These are phyloP conservation scores for Spinus olivaceus DNA, from an alignment of 2,797 vertebrate genomes.

Conservation along the genomic window DNA sequence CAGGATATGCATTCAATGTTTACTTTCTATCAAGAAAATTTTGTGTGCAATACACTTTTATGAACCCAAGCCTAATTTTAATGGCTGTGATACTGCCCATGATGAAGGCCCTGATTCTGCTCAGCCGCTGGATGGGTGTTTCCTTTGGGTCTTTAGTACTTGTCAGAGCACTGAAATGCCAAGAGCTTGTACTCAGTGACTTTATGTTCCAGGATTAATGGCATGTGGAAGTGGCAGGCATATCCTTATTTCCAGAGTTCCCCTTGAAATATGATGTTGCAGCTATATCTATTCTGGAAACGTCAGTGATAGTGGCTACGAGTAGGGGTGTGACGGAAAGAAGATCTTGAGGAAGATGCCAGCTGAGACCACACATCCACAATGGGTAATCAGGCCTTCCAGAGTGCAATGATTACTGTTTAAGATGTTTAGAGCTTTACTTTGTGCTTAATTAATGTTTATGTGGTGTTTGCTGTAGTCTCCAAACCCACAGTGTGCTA, in stretches of 20 bases:
- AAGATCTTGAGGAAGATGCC: background rate
- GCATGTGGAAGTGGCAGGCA: background rate
- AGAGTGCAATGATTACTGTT: background rate
- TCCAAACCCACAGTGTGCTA: background rate
- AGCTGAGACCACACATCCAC: background rate
- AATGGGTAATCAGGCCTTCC: background rate
- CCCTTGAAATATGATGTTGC: background rate
- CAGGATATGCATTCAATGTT: background rate
- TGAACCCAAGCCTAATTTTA: background rate
- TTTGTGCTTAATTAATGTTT: background rate
- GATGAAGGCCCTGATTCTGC: background rate
- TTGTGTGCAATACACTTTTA: background rate
- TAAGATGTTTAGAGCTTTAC: background rate
- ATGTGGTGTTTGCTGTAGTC: background rate
- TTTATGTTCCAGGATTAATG: background rate
- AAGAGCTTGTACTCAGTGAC: background rate
- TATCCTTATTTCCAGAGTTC: background rate
- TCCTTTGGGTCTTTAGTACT: background rate
- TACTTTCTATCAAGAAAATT: background rate
- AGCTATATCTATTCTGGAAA: background rate
- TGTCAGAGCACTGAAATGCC: background rate
- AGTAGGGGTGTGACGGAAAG: background rate
- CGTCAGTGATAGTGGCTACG: accelerated
- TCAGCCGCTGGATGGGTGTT: background rate
- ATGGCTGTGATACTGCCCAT: background rate